Evolutionary conservation across 2,113 vertebrate species (phyloP).

Genomic region (Bettongia penicillata): DNA sequence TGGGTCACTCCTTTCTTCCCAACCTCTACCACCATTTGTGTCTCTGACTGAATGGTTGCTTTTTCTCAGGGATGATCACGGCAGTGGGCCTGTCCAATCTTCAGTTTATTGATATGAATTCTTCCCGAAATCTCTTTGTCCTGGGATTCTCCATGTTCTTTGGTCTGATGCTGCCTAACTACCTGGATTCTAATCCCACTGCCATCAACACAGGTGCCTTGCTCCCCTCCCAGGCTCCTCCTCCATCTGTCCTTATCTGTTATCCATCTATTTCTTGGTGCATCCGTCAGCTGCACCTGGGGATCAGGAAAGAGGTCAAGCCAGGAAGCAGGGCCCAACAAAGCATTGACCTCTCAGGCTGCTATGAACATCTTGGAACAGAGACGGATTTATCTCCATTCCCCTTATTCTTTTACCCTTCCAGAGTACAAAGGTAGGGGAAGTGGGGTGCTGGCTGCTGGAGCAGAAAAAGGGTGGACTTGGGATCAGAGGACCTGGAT

Average conservation of each 20-base stretch:
- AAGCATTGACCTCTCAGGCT: not conserved
- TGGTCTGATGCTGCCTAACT: constrained; percentile 92
- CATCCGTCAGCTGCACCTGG: not conserved
- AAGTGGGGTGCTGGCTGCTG: not conserved
- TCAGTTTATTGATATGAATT: constrained; percentile 97
- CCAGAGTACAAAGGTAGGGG: not conserved
- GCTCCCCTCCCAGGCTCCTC: not conserved
- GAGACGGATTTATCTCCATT: not conserved
- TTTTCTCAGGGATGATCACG: constrained; percentile 94
- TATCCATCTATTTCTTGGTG: not conserved
- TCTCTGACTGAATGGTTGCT: not conserved
- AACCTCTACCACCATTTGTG: not conserved
- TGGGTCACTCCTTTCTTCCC: not conserved
- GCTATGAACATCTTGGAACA: not conserved
- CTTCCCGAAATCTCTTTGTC: constrained; percentile 96
- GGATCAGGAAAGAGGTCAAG: not conserved
- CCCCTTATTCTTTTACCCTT: not conserved
- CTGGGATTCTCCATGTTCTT: constrained; percentile 97
- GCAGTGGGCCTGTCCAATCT: constrained; percentile 97
- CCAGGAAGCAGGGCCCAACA: not conserved
- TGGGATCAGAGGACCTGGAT: not conserved
- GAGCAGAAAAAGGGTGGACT: not conserved
- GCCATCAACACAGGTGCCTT: constrained; percentile 91
- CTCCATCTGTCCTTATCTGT: not conserved
- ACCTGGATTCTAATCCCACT: constrained; percentile 89